These are phyloP conservation scores for Cottoperca gobio DNA, from an alignment of 2,797 vertebrate genomes.

Conservation along the genomic window DNA sequence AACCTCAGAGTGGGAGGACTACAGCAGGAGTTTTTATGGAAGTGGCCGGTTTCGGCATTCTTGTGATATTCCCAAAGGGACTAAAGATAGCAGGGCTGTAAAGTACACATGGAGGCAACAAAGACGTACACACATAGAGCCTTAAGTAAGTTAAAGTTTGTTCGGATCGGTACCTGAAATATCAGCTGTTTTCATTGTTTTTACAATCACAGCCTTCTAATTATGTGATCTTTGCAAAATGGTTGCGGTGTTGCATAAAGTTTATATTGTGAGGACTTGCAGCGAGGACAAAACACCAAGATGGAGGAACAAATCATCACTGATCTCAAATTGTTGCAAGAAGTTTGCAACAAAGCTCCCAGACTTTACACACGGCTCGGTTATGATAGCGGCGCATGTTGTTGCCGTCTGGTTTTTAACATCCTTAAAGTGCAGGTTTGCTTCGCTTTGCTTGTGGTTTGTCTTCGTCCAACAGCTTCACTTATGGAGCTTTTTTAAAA, in stretches of 20 bases:
- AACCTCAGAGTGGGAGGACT: conserved; percentile 78
- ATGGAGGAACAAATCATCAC: not conserved
- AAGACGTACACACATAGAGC: conserved; percentile 13
- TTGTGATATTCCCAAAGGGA: conserved; percentile 77
- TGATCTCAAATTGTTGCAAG: conserved; percentile 27
- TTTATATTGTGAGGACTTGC: conserved; percentile 36
- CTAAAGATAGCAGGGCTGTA: conserved; percentile 78
- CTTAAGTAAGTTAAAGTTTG: conserved; percentile 31
- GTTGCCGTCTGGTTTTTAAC: conserved; percentile 53
- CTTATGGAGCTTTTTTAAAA: conserved; percentile 66
- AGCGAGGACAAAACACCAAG: conserved; percentile 17
- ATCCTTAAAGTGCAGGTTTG: conserved; percentile 55
- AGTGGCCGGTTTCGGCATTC: conserved; percentile 66
- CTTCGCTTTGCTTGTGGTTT: conserved; percentile 63
- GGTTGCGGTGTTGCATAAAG: conserved; percentile 44
- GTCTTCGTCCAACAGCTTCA: conserved; percentile 57
- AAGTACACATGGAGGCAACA: conserved; percentile 59
- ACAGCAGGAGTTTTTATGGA: conserved; percentile 74
- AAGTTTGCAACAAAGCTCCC: conserved; percentile 9
- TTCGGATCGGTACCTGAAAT: conserved; percentile 51
- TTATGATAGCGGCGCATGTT: conserved; percentile 29
- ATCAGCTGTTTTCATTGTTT: conserved; percentile 58
- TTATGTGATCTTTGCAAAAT: conserved; percentile 49
- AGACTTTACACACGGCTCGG: conserved; percentile 22
- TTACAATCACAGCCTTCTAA: conserved; percentile 57